phyloP scores from a whole-genome alignment of 2,797 vertebrate species.

The Hylomyscus alleni region DNA sequence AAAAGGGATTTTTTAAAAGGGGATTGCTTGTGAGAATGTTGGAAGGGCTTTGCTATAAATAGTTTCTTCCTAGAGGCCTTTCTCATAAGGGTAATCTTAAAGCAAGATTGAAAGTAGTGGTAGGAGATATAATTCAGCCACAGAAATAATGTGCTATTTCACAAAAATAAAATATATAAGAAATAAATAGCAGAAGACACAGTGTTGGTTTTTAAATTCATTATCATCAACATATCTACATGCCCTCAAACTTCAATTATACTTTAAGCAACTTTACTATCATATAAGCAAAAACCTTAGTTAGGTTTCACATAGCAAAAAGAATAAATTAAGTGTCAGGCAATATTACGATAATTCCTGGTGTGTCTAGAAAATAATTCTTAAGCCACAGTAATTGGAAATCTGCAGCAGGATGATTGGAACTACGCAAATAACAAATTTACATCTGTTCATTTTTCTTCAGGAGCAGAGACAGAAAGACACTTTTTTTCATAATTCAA shows the following conservation, averaged over 20 bases:
- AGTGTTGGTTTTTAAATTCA: constrained; percentile 54
- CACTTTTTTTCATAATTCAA: constrained; percentile 62
- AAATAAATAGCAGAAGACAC: constrained; percentile 40
- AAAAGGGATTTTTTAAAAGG: background rate
- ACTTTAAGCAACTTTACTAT: constrained; percentile 56
- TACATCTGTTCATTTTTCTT: constrained; percentile 66
- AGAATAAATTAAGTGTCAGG: constrained; percentile 69
- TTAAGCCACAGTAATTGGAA: constrained; percentile 78
- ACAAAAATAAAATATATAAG: constrained; percentile 38
- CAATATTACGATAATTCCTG: constrained; percentile 67
- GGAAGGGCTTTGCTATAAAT: background rate
- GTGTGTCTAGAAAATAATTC: constrained; percentile 76
- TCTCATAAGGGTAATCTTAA: background rate
- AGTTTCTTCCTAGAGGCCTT: background rate
- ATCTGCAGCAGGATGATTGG: constrained; percentile 73
- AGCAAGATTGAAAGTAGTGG: background rate
- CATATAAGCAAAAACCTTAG: constrained; percentile 55
- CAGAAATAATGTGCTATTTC: constrained; percentile 1
- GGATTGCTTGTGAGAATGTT: background rate
- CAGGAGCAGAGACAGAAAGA: constrained; percentile 62
- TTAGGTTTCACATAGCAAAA: background rate
- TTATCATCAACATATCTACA: constrained; percentile 52
- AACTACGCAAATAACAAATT: constrained; percentile 55
- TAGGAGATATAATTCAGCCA: background rate
- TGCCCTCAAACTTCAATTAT: constrained; percentile 58